Conservation (phyloP, 2,797 vertebrate species). For the Gila robusta region DNA sequence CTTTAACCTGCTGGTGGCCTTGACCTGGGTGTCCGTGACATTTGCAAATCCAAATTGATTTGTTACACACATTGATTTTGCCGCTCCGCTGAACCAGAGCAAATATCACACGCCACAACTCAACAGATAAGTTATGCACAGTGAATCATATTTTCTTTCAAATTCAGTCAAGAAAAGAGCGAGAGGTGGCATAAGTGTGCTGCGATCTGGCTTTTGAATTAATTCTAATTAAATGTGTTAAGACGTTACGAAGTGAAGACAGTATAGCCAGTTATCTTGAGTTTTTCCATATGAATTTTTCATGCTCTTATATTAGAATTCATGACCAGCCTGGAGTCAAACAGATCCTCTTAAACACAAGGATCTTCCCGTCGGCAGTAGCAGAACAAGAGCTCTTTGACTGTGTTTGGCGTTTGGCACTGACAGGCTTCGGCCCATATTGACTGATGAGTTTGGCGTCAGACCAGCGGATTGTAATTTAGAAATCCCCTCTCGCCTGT, state of each 20-base stretch:
- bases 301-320: slow-evolving; percentile 61
- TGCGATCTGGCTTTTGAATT: background rate
- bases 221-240: background rate
- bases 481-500: slow-evolving; percentile 66
- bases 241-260: background rate
- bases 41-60: background rate
- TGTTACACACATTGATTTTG: background rate
- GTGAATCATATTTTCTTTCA: background rate
- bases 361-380: slow-evolving; percentile 65
- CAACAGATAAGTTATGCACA: background rate
- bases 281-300: slow-evolving; percentile 74
- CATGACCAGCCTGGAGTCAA: slow-evolving; percentile 47
- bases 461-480: slow-evolving; percentile 77
- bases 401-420: slow-evolving; percentile 50
- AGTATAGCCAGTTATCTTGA: slow-evolving; percentile 67
- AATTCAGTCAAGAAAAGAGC: background rate
- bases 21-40: slow-evolving; percentile 3
- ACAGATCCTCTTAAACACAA: slow-evolving; percentile 14
- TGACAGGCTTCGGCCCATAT: slow-evolving; percentile 59
- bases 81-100: background rate
- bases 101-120: slow-evolving; percentile 9
- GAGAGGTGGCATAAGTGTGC: background rate
- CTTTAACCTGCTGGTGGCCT: background rate
- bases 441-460: slow-evolving; percentile 76
- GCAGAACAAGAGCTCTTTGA: slow-evolving; percentile 69